Percentiles rank a stretch among this genome's conserved stretches.
Conservation (phyloP, 2,113 vertebrate genomes). For the Atlantisia rogersi region DNA sequence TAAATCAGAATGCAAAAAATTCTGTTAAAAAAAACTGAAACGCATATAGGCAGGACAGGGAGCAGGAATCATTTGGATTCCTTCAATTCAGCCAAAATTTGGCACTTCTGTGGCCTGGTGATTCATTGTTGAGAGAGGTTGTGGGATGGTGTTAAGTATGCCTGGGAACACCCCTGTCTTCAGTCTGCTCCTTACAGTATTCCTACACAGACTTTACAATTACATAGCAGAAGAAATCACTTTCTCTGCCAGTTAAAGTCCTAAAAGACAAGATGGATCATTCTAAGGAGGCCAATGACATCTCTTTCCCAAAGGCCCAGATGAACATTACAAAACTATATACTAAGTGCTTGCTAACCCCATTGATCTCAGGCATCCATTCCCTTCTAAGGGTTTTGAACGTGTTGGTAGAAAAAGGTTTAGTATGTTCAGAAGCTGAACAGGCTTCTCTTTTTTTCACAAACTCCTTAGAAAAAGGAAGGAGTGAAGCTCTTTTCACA, state of each 20-base stretch:
- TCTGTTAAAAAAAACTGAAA: background rate
- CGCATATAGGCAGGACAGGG: background rate
- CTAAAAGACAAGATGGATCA: background rate
- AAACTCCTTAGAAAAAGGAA: background rate
- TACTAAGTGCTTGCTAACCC: background rate
- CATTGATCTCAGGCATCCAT: background rate
- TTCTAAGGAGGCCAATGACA: background rate
- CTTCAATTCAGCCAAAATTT: background rate
- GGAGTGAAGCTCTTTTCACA: background rate
- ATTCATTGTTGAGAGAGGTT: background rate
- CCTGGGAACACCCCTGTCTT: background rate
- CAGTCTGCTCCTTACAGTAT: background rate
- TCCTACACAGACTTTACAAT: background rate
- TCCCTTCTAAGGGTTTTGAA: background rate
- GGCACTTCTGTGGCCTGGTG: background rate
- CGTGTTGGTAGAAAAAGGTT: background rate
- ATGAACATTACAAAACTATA: background rate
- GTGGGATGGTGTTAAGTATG: background rate
- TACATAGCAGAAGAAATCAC: background rate
- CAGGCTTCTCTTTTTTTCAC: no score
- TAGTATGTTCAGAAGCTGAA: background rate
- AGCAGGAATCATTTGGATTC: background rate
- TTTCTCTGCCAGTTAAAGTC: background rate
- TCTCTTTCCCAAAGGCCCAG: background rate
- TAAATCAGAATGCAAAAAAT: background rate